phyloP scores from a whole-genome alignment of 1,140 invertebrate genomes.

The Heliconius hewitsoni region DNA sequence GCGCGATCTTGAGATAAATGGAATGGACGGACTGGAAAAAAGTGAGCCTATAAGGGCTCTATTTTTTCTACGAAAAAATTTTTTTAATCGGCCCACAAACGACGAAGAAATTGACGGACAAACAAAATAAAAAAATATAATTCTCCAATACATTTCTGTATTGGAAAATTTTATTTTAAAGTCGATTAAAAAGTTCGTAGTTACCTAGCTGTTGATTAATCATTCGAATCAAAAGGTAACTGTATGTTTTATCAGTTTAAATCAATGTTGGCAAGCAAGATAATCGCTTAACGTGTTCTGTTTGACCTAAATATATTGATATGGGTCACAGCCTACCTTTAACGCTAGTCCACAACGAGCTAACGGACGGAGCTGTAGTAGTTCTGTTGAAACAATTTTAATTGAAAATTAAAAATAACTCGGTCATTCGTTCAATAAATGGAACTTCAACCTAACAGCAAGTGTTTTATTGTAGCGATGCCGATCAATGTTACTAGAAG shows the following conservation, averaged over 20 bases:
- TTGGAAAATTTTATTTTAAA: too few species aligned
- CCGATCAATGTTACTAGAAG: background rate
- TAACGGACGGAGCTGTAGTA: constrained; percentile 10
- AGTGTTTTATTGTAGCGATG: constrained; percentile 13
- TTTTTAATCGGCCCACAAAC: too few species aligned
- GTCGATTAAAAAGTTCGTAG: too few species aligned
- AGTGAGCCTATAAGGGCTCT: too few species aligned
- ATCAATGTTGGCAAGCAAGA: constrained; percentile 13
- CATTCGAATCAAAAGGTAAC: background rate
- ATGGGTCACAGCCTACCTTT: constrained; percentile 58
- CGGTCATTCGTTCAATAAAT: constrained; percentile 35
- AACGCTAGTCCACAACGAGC: constrained; percentile 20
- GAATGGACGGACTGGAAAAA: too few species aligned
- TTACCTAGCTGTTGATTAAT: too few species aligned
- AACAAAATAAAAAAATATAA: too few species aligned
- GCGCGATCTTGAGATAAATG: too few species aligned
- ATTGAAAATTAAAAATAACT: constrained; percentile 51
- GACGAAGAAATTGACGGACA: too few species aligned
- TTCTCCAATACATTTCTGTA: too few species aligned
- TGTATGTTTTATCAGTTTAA: background rate
- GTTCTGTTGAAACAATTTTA: constrained; percentile 48
- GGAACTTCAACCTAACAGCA: constrained; percentile 17
- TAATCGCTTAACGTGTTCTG: constrained; percentile 44
- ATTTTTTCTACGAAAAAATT: too few species aligned
- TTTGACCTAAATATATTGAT: constrained; percentile 68